Percentiles rank a stretch among this genome's conserved stretches.
Evolutionary conservation across 2,797 vertebrate species (phyloP).

Genomic region (Centroberyx gerrardi): DNA sequence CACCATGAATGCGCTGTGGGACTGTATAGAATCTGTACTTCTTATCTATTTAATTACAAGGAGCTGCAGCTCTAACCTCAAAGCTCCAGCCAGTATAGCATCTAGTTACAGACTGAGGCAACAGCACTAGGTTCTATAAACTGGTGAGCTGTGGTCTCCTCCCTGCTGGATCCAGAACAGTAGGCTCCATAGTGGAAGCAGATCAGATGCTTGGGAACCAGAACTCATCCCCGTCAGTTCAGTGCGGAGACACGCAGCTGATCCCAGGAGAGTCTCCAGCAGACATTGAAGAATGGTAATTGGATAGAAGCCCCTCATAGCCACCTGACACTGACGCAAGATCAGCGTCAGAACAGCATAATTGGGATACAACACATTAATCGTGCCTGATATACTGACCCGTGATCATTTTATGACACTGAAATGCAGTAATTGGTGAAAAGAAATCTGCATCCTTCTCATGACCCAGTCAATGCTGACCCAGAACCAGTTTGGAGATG

Average conservation of each 20-base stretch:
- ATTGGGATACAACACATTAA: conserved; percentile 75
- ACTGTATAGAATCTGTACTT: no score
- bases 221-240: conserved; percentile 64
- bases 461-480: conserved; percentile 72
- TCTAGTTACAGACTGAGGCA: conserved; percentile 13
- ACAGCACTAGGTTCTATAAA: neutral
- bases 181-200: conserved; percentile 30
- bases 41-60: no score
- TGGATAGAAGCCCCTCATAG: conserved; percentile 73
- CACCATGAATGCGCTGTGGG: no score
- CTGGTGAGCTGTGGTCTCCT: conserved; percentile 4
- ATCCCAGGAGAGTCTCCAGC: conserved; percentile 68
- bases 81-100: conserved; percentile 10
- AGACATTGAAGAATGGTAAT: conserved; percentile 83
- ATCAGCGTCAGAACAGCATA: conserved; percentile 68
- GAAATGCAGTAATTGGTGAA: conserved; percentile 72
- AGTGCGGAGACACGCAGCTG: conserved; percentile 47
- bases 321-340: conserved; percentile 56
- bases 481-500: conserved; percentile 64
- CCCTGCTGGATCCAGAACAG: conserved; percentile 35
- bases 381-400: conserved; percentile 65
- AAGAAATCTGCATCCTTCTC: conserved; percentile 59
- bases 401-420: conserved; percentile 68
- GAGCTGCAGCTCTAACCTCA: no score
- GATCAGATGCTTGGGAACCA: conserved; percentile 53